Percentiles rank a stretch among this genome's conserved stretches.
Conservation (phyloP, 2,797 vertebrate species). For the Pteronotus mesoamericanus region DNA sequence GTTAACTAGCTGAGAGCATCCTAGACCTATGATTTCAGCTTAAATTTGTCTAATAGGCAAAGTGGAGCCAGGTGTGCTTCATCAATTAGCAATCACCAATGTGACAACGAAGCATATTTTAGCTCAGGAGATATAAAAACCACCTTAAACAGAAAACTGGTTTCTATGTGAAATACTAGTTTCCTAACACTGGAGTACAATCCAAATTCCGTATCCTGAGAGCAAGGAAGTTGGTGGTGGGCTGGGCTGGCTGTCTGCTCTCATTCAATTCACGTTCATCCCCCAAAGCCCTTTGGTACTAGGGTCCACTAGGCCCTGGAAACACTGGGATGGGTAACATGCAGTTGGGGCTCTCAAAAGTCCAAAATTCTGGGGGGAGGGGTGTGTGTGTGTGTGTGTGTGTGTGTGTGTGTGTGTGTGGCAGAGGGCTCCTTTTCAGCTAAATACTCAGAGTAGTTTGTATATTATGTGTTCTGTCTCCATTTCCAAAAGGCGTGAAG, state of each 20-base stretch:
- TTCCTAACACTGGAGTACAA: not conserved
- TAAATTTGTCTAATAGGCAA: constrained; percentile 16
- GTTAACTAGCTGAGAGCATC: not conserved
- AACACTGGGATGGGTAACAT: not conserved
- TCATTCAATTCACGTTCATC: not conserved
- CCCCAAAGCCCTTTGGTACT: not conserved
- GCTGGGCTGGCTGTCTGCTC: not conserved
- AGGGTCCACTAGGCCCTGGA: not conserved
- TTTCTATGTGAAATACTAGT: not conserved
- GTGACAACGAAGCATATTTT: not conserved
- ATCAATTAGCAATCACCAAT: constrained; percentile 49
- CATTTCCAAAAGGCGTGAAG: not conserved
- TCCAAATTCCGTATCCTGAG: not conserved
- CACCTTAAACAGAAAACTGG: not conserved
- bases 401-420: not conserved
- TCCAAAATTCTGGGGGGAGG: not conserved
- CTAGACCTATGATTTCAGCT: constrained; percentile 9
- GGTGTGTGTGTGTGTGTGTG: not conserved
- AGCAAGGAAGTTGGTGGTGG: no score
- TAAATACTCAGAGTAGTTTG: not conserved
- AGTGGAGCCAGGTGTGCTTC: constrained; percentile 48
- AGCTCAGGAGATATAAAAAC: not conserved
- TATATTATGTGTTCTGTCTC: not conserved
- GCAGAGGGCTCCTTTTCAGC: not conserved
- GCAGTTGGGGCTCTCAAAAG: not conserved